Conservation (phyloP, 2,113 vertebrate genomes). For the Cyanoliseus patagonus region DNA sequence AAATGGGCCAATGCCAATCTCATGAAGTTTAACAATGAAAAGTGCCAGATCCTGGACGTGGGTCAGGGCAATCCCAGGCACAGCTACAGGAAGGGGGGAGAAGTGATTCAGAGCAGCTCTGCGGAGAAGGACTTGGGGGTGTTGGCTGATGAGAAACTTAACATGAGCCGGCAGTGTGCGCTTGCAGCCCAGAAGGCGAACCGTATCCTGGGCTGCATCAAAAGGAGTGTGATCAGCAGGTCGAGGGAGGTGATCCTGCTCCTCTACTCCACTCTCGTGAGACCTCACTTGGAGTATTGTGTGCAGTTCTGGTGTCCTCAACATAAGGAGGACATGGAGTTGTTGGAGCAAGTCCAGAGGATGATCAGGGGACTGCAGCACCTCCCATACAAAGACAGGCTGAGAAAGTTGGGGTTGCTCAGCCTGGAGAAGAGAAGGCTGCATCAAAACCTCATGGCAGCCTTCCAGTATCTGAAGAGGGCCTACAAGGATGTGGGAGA, state of each 20-base stretch:
- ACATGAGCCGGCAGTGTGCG: background rate
- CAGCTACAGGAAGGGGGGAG: background rate
- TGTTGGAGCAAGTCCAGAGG: background rate
- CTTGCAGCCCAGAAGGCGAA: too few species aligned
- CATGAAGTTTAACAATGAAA: background rate
- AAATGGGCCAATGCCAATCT: background rate
- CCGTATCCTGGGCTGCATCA: too few species aligned
- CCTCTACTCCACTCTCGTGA: too few species aligned
- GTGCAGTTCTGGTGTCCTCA: too few species aligned
- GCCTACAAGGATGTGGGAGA: background rate
- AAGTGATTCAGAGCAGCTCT: background rate
- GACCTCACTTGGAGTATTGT: too few species aligned
- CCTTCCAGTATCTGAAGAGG: background rate
- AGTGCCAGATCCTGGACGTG: background rate
- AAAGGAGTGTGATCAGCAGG: too few species aligned
- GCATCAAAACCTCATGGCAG: background rate
- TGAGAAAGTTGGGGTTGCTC: background rate
- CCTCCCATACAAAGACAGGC: too few species aligned
- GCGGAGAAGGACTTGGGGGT: background rate
- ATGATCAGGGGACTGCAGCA: too few species aligned
- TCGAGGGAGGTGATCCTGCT: too few species aligned
- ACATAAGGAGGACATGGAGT: background rate
- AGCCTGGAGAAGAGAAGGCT: background rate
- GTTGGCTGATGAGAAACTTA: background rate
- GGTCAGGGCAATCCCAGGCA: background rate